Base-by-base conservation (phyloP, 2,113 vertebrate genomes). In the Clarias gariepinus region DNA sequence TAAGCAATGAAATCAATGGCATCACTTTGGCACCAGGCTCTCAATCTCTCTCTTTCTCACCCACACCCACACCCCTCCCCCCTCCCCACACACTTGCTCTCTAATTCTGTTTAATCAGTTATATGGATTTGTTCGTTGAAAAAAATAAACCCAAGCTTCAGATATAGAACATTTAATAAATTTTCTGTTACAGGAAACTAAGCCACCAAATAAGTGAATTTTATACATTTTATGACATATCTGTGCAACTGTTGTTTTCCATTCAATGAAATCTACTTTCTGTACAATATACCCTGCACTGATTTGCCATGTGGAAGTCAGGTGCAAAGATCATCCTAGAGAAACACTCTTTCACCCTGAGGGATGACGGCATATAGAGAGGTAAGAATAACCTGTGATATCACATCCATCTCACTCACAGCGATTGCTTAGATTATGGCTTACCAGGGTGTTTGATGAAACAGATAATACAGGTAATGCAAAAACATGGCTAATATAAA, bases 1-100 rank as follows among this genome's bases (percentile, higher is more conserved):
- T 82, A 66, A 76, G 69, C 71, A 71, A 36, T 84, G 47, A 47
- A 82, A 82, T 85, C 79, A 78, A 66, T 73, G 19, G 25, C 82
- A 71, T 79, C 18, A 81, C 60, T 23, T 47, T 80, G 30, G 68
- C 74, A 68, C 74, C 74, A 85, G 12, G 23, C 19, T 78, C 25
- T 78, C 41, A 69, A 19, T n/a, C 41, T 30, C 60, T 15, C n/a
- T 77, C 47, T 36, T 25, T 79, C 64, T 47, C 85, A 53, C 64
- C 19, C 64, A 53, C 21, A 57, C 61, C 76, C 71, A 64, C 30
- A n/a, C n/a, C n/a, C n/a, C n/a, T n/a, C n/a, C n/a, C n/a, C n/a
- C n/a, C n/a, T n/a, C 41, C 41, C n/a, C 30, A 61, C 41, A 71
- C 66, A 60, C 23, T 79, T 57, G 30, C 4, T 3, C 57, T 81